Conservation (phyloP, 2,888 invertebrate species). For the Sminthurides aquaticus region DNA sequence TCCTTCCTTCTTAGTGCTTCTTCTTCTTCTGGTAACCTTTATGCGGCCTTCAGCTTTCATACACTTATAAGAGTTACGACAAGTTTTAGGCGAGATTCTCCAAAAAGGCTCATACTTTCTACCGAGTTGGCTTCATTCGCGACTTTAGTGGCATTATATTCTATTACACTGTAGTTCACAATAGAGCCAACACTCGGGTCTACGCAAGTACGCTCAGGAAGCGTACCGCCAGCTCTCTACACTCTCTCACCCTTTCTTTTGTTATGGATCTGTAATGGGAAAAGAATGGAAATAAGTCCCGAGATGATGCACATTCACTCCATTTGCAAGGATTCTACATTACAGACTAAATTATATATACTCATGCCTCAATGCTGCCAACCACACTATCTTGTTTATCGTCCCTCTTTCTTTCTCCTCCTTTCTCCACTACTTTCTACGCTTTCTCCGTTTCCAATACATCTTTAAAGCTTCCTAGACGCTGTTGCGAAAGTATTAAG, state of each 20-base stretch:
- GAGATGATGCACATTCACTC: slow-evolving; percentile 4
- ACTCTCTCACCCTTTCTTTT: too few species aligned
- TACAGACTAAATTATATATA: slow-evolving; percentile 16
- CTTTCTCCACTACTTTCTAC: neutral
- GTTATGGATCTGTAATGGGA: neutral
- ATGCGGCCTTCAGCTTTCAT: neutral
- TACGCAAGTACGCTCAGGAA: too few species aligned
- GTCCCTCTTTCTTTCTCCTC: neutral
- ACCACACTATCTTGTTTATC: slow-evolving; percentile 1
- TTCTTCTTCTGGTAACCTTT: neutral
- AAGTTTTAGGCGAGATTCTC: neutral
- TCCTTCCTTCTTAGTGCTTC: neutral
- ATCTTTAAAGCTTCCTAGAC: too few species aligned
- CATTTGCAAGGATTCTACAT: slow-evolving; percentile 16
- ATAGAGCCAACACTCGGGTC: too few species aligned
- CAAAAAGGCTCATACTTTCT: neutral
- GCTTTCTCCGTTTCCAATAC: neutral
- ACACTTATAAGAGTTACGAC: neutral
- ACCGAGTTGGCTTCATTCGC: too few species aligned
- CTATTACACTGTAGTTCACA: too few species aligned
- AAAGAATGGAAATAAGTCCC: neutral
- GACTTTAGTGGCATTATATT: too few species aligned
- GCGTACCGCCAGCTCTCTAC: too few species aligned
- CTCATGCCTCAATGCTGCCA: neutral
- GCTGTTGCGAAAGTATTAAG: too few species aligned